phyloP scores from a whole-genome alignment of 2,797 vertebrate species.

The Poeciliopsis paucimaculata region DNA sequence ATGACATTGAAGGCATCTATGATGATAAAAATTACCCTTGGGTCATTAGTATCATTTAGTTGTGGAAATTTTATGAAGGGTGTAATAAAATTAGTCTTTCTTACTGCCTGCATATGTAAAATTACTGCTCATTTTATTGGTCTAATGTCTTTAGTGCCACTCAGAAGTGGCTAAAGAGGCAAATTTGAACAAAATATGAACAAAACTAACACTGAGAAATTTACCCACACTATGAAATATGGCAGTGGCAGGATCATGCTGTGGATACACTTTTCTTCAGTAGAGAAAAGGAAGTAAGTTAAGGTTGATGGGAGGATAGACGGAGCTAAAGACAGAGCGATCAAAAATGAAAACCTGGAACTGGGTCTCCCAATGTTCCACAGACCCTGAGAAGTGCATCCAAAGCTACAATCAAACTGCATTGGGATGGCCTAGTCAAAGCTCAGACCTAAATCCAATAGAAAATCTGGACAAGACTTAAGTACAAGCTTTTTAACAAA shows the following conservation, averaged over 20 bases:
- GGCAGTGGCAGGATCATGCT: neutral
- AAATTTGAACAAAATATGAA: neutral
- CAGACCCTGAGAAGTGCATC: neutral
- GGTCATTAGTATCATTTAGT: neutral
- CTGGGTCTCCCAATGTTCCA: neutral
- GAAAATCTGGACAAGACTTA: neutral
- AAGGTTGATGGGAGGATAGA: neutral
- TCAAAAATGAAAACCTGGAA: neutral
- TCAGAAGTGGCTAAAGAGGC: neutral
- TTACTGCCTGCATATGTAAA: neutral
- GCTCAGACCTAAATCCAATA: neutral
- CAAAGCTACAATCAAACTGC: neutral
- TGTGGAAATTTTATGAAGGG: neutral
- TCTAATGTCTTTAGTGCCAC: neutral
- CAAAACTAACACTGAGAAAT: neutral
- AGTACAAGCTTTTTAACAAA: neutral
- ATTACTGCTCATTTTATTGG: neutral
- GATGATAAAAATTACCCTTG: neutral
- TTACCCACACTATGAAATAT: neutral
- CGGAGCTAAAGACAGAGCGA: neutral
- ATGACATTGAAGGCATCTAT: neutral
- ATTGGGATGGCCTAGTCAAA: neutral
- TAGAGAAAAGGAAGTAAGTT: neutral
- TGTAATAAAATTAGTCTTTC: neutral
- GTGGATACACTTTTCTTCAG: neutral